These are phyloP conservation scores for Trimorus sp. DNA, from an alignment of 2,888 invertebrate genomes.

Conservation along the genomic window DNA sequence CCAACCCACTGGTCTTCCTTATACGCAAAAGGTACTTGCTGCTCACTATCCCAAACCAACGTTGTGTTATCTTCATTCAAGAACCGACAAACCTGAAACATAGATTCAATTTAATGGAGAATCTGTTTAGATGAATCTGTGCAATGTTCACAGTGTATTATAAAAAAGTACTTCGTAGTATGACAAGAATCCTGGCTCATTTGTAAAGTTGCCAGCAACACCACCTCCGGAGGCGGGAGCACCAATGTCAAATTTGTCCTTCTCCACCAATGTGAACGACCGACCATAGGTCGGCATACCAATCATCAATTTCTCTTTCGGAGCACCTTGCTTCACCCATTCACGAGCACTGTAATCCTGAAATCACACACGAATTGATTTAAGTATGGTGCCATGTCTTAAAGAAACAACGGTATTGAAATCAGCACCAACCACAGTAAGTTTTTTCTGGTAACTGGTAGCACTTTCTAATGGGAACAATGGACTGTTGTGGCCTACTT, in stretches of 20 bases:
- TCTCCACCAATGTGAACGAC: conserved; percentile 93
- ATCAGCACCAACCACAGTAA: conserved; percentile 89
- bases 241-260: conserved; percentile 94
- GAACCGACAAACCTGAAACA: conserved; percentile 91
- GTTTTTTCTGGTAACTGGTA: conserved; percentile 94
- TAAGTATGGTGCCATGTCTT: background rate
- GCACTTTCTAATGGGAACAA: conserved; percentile 94
- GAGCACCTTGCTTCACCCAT: conserved; percentile 96
- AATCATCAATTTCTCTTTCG: conserved; percentile 95
- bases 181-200: conserved; percentile 96
- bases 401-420: background rate
- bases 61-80: conserved; percentile 94
- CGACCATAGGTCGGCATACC: conserved; percentile 98
- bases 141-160: background rate
- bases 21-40: conserved; percentile 97
- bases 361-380: conserved; percentile 13
- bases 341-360: conserved; percentile 94
- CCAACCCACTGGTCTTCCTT: conserved; percentile 96
- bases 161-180: conserved; percentile 90
- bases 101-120: no score
- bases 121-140: no score
- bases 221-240: conserved; percentile 95
- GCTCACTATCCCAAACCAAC: conserved; percentile 97
- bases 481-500: conserved; percentile 96
- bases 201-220: conserved; percentile 92